Conservation (phyloP, 2,797 vertebrate species). For the Sebastes paucispinis region DNA sequence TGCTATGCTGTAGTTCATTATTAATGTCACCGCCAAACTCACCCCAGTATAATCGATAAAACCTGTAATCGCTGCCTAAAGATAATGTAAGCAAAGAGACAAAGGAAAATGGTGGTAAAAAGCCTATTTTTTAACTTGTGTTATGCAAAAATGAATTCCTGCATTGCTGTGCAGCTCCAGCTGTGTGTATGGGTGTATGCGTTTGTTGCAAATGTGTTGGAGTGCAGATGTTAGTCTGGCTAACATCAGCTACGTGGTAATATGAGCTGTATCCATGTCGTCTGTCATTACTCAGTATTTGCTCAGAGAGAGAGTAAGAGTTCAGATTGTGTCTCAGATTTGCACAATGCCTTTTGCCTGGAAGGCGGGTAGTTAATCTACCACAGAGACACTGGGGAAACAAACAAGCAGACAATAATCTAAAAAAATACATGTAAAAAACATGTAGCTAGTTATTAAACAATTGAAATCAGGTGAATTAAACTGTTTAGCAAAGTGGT, state of each 20-base stretch:
- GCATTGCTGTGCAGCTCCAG: not conserved
- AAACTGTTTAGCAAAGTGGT: too few relatives aligned
- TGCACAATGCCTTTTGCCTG: not conserved
- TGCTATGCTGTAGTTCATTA: not conserved
- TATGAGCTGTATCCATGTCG: not conserved
- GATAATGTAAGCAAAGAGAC: not conserved
- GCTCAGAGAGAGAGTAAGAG: not conserved
- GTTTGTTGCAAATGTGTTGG: not conserved
- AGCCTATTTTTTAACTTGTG: not conserved
- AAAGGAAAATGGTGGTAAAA: not conserved
- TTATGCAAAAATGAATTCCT: not conserved
- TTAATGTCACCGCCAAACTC: slow-evolving; percentile 10
- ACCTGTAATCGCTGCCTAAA: not conserved
- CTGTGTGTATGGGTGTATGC: not conserved
- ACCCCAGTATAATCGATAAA: not conserved
- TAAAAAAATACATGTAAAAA: not conserved
- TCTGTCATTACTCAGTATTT: not conserved
- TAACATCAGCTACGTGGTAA: not conserved
- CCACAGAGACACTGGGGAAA: not conserved
- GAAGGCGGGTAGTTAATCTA: not conserved
- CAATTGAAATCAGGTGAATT: not conserved
- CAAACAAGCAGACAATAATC: not conserved
- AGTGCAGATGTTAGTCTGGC: not conserved
- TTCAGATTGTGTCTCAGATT: not conserved
- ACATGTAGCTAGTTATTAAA: not conserved